phyloP scores from a whole-genome alignment of 2,797 vertebrate genomes.

The Jordanella pulchra region DNA sequence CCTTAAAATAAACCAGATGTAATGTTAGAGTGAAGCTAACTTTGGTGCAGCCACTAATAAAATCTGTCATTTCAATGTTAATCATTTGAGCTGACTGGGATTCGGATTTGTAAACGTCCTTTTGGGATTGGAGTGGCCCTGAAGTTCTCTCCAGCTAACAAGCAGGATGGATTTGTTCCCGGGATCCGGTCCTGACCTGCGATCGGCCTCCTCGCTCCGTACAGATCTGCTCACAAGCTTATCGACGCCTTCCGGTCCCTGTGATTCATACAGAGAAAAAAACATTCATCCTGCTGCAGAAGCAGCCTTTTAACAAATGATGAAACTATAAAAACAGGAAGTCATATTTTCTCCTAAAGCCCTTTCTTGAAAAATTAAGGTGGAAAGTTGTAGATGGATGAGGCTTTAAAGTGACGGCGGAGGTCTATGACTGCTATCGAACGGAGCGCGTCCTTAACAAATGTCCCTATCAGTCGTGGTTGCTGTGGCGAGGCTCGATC shows the following conservation, averaged over 20 bases:
- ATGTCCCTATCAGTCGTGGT: slow-evolving; percentile 63
- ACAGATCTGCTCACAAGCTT: slow-evolving; percentile 27
- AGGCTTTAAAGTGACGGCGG: slow-evolving; percentile 65
- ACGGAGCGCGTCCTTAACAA: slow-evolving; percentile 67
- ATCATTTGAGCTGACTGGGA: not conserved
- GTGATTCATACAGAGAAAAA: slow-evolving; percentile 47
- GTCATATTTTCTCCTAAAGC: slow-evolving; percentile 67
- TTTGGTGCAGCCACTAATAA: not conserved
- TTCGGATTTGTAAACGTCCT: slow-evolving; percentile 1
- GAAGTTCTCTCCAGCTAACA: slow-evolving; percentile 38
- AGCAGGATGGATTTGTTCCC: slow-evolving; percentile 52
- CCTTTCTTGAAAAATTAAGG: slow-evolving; percentile 52
- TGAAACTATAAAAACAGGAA: slow-evolving; percentile 68
- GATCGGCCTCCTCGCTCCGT: slow-evolving; percentile 34
- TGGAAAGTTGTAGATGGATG: slow-evolving; percentile 57
- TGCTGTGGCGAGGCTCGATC: slow-evolving; percentile 41
- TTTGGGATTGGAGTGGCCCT: slow-evolving; percentile 14
- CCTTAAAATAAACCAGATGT: not conserved
- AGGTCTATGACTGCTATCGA: slow-evolving; percentile 73
- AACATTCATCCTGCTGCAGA: not conserved
- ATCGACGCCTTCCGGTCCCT: slow-evolving; percentile 41
- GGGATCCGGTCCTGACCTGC: slow-evolving; percentile 41
- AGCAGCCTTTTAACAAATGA: slow-evolving; percentile 62
- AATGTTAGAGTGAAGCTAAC: not conserved
- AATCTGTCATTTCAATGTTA: too few relatives aligned